A percentile compares a stretch with the other conserved stretches of the same genome.
These are phyloP conservation scores for Amphipoea lucens DNA, from an alignment of 2,888 invertebrate species.

Conservation along the genomic window DNA sequence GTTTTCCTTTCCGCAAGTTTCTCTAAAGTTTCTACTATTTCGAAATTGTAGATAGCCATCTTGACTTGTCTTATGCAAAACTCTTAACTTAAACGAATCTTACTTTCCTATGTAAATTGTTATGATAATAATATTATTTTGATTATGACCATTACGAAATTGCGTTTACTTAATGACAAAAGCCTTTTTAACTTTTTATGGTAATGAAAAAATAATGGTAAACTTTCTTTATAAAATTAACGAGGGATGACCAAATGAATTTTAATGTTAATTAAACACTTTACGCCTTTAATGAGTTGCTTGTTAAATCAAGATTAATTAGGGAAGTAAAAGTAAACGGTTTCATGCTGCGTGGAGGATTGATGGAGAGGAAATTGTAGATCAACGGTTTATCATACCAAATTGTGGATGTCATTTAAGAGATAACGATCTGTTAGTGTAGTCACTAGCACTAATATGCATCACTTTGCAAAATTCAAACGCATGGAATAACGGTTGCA, in stretches of 20 bases:
- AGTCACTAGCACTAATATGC: neutral
- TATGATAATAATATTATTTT: slow-evolving; percentile 38
- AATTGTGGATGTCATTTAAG: slow-evolving; percentile 39
- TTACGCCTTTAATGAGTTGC: slow-evolving; percentile 27
- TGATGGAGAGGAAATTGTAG: slow-evolving; percentile 31
- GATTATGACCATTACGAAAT: slow-evolving; percentile 36
- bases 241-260: slow-evolving; percentile 55
- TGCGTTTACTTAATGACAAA: slow-evolving; percentile 25
- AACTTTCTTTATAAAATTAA: slow-evolving; percentile 57
- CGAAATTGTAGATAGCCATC: slow-evolving; percentile 32
- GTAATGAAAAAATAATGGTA: slow-evolving; percentile 24
- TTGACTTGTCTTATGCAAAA: slow-evolving; percentile 29
- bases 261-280: slow-evolving; percentile 50
- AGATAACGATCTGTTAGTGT: slow-evolving; percentile 20
- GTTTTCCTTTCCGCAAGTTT: slow-evolving; percentile 21
- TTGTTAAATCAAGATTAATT: slow-evolving; percentile 40
- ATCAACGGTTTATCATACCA: slow-evolving; percentile 23
- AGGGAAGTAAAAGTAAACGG: slow-evolving; percentile 38
- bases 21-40: slow-evolving; percentile 33
- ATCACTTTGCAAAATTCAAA: neutral
- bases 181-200: slow-evolving; percentile 26
- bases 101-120: slow-evolving; percentile 34
- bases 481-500: neutral
- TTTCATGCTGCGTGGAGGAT: slow-evolving; percentile 14
- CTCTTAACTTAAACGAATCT: slow-evolving; percentile 21